A percentile compares a stretch with the other conserved stretches of the same genome.
phyloP scores from a whole-genome alignment of 2,888 invertebrate species.

The Heliconius sara region DNA sequence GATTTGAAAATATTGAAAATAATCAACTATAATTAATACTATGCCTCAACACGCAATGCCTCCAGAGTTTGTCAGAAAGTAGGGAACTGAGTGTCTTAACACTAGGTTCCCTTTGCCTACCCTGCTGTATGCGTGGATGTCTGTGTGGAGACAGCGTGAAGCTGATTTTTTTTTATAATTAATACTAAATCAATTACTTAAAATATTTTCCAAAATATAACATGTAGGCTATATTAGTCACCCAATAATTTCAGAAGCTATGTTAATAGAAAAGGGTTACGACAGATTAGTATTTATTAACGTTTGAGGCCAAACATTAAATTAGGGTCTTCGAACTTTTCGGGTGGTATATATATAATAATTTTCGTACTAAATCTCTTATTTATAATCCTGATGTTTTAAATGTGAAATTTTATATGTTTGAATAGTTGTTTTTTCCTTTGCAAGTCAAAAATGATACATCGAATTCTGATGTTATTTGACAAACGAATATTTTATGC shows the following conservation, averaged over 20 bases:
- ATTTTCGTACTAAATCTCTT: conserved; percentile 11
- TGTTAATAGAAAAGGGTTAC: conserved; percentile 27
- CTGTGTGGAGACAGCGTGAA: no score
- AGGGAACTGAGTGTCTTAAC: no score
- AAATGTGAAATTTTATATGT: neutral
- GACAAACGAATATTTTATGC: neutral
- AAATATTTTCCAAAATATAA: neutral
- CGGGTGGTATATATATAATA: conserved; percentile 3
- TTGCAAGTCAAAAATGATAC: neutral
- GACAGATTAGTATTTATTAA: conserved; percentile 27
- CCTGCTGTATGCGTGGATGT: no score
- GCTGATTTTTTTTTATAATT: no score
- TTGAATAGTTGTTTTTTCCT: neutral
- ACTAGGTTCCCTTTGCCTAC: no score
- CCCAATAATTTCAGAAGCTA: conserved; percentile 16
- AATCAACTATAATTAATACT: neutral
- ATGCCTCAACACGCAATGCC: no score
- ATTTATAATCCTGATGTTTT: neutral
- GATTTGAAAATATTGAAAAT: neutral
- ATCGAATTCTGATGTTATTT: neutral
- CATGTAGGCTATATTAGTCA: conserved; percentile 11
- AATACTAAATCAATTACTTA: neutral
- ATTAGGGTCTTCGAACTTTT: conserved; percentile 23
- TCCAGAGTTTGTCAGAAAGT: no score
- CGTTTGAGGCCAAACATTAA: conserved; percentile 26